These are phyloP conservation scores for Styela plicata DNA, from an alignment of 23 tunicate genomes.

Conservation along the genomic window DNA sequence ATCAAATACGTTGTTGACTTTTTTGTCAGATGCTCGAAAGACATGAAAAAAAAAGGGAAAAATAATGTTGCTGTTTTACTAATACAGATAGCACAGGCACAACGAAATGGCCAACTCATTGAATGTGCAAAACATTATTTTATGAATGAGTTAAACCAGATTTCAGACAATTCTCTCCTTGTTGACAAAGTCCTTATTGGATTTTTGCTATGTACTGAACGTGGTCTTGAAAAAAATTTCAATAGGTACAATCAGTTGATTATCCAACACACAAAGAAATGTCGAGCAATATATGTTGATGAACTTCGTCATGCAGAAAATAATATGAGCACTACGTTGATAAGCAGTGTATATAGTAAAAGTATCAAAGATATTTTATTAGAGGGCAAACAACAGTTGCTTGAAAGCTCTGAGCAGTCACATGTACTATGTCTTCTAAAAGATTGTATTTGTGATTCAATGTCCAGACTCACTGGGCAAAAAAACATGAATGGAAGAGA, in stretches of 20 bases:
- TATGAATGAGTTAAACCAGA: conserved; percentile 28
- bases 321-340: conserved; percentile 8
- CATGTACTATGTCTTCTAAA: conserved; percentile 15
- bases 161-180: neutral
- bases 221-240: conserved; percentile 11
- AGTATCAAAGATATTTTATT: neutral
- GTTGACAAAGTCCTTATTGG: conserved; percentile 10
- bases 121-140: conserved; percentile 39
- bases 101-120: conserved; percentile 22
- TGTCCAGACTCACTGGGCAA: conserved; percentile 25
- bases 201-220: conserved; percentile 36
- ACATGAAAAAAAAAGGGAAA: neutral
- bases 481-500: neutral
- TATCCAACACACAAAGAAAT: conserved; percentile 32
- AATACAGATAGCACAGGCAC: conserved; percentile 54
- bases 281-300: conserved; percentile 40
- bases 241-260: conserved; percentile 6
- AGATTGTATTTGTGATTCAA: conserved; percentile 43
- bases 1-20: conserved; percentile 31
- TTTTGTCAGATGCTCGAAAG: conserved; percentile 23
- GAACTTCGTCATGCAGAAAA: conserved; percentile 36
- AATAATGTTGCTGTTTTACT: conserved; percentile 22
- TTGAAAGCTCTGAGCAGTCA: neutral
- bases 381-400: neutral
- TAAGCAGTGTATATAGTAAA: conserved; percentile 12